Conservation (phyloP, 2,797 vertebrate species). For the Hypotaenidia okinawae region DNA sequence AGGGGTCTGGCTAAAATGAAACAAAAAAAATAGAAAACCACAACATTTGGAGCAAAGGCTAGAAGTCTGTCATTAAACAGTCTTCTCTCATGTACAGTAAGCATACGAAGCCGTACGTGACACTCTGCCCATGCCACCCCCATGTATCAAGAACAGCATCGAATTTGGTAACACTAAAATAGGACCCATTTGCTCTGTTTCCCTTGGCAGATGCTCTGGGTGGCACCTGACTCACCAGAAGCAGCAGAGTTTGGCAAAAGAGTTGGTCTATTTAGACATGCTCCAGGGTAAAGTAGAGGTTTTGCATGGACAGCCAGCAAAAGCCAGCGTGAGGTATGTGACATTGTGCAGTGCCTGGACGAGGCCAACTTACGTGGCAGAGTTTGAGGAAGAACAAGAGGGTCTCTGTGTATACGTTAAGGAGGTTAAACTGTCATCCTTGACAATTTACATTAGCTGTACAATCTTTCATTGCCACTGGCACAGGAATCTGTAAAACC, state of each 20-base stretch:
- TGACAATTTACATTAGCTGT: slow-evolving; percentile 13
- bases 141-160: neutral
- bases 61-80: neutral
- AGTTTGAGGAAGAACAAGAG: slow-evolving; percentile 28
- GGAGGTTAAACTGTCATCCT: neutral
- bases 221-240: neutral
- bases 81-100: neutral
- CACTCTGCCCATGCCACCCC: neutral
- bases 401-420: neutral
- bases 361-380: rapidly evolving
- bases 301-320: neutral
- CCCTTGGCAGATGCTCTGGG: neutral
- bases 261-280: neutral
- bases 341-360: neutral
- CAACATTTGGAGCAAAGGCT: slow-evolving; percentile 52
- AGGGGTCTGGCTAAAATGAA: slow-evolving; percentile 50
- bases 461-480: neutral
- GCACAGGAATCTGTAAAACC: neutral
- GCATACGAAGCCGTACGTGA: neutral
- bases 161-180: neutral
- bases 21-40: slow-evolving; percentile 37
- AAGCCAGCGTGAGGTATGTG: neutral
- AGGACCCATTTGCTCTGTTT: neutral
- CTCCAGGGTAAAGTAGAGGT: neutral
- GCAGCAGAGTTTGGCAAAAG: neutral